These are phyloP conservation scores for Marmota monax DNA, from an alignment of 2,113 vertebrate genomes.

Conservation along the genomic window DNA sequence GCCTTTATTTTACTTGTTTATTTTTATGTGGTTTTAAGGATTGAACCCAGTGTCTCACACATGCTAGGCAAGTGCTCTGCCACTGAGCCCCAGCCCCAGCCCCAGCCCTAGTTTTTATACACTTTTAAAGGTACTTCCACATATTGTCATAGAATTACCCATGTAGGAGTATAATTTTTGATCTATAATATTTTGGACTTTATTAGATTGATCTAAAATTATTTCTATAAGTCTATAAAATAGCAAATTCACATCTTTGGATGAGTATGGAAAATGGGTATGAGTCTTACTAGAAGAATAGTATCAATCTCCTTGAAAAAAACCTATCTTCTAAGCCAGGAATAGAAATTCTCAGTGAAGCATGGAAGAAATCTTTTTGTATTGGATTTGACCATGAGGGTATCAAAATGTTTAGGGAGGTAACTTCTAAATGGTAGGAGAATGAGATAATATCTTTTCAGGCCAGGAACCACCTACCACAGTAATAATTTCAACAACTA, in stretches of 20 bases:
- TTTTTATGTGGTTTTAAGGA: too few relatives aligned
- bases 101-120: not conserved
- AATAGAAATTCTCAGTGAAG: not conserved
- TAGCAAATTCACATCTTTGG: not conserved
- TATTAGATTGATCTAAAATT: constrained; percentile 11
- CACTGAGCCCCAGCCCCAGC: too few relatives aligned
- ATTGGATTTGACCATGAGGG: not conserved
- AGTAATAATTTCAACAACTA: not conserved
- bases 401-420: not conserved
- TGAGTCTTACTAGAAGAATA: constrained; percentile 14
- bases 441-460: not conserved
- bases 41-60: too few relatives aligned
- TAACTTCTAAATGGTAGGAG: not conserved
- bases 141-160: not conserved
- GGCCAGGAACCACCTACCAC: not conserved
- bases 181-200: not conserved
- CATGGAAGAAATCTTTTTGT: not conserved
- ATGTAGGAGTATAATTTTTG: not conserved
- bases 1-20: too few relatives aligned
- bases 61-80: too few relatives aligned
- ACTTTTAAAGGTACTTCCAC: not conserved
- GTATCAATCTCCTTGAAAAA: not conserved
- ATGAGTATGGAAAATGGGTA: not conserved
- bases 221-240: not conserved
- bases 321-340: not conserved